These are phyloP conservation scores for Lottia gigantea DNA, from an alignment of 2,888 invertebrate species.

Conservation along the genomic window DNA sequence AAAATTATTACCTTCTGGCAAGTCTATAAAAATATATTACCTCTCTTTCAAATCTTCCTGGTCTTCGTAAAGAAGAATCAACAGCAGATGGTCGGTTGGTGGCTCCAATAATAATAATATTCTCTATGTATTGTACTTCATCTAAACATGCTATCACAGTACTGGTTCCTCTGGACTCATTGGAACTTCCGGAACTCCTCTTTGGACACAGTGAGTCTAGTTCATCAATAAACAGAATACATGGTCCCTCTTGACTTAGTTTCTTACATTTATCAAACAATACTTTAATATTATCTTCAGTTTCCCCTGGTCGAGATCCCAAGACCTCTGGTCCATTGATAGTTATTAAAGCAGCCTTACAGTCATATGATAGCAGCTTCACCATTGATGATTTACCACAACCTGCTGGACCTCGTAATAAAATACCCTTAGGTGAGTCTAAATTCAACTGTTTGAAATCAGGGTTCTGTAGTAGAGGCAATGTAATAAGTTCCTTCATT, in stretches of 20 bases:
- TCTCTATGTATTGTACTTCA: slow-evolving; percentile 60
- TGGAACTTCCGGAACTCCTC: slow-evolving; percentile 42
- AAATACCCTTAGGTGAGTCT: slow-evolving; percentile 44
- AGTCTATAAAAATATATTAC: slow-evolving; percentile 58
- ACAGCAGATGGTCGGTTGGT: slow-evolving; percentile 71
- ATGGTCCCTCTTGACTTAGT: slow-evolving; percentile 65
- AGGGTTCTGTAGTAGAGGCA: slow-evolving; percentile 32
- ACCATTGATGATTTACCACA: slow-evolving; percentile 75
- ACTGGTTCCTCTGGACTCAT: slow-evolving; percentile 68
- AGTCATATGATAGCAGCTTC: slow-evolving; percentile 72
- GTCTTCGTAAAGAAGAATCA: slow-evolving; percentile 70
- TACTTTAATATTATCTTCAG: slow-evolving; percentile 69
- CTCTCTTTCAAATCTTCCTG: slow-evolving; percentile 73
- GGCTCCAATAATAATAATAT: slow-evolving; percentile 72
- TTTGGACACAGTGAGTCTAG: slow-evolving; percentile 62
- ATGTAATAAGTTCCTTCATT: slow-evolving; percentile 43
- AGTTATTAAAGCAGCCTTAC: slow-evolving; percentile 69
- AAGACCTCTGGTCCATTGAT: slow-evolving; percentile 70
- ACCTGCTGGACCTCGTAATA: slow-evolving; percentile 61
- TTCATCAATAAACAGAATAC: slow-evolving; percentile 69
- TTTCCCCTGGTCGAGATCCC: slow-evolving; percentile 72
- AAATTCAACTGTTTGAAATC: slow-evolving; percentile 31
- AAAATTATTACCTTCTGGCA: no score
- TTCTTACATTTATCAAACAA: slow-evolving; percentile 70
- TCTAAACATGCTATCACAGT: slow-evolving; percentile 72